Percentiles rank a stretch among this genome's conserved stretches.
Evolutionary conservation across 2,888 invertebrate species (phyloP).

Genomic region (Dexiosoma caninum): DNA sequence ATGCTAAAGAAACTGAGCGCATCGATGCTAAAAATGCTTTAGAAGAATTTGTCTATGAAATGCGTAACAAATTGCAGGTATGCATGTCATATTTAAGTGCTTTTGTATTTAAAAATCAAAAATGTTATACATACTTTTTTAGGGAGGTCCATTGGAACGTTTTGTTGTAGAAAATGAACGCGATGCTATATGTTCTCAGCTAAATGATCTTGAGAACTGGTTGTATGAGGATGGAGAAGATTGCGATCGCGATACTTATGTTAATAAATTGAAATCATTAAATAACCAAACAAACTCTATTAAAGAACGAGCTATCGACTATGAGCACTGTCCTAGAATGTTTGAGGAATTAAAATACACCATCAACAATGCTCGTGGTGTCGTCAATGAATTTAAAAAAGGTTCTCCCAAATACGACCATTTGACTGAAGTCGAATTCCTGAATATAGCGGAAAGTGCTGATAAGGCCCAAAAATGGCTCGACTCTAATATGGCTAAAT

Average conservation of each 20-base stretch:
- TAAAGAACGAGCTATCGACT: conserved; percentile 88
- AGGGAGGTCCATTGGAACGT: conserved; percentile 85
- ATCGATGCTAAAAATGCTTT: conserved; percentile 97
- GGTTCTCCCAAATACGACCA: conserved; percentile 88
- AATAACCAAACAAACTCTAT: conserved; percentile 93
- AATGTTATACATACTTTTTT: conserved; percentile 65
- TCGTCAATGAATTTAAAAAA: conserved; percentile 84
- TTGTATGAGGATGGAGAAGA: conserved; percentile 97
- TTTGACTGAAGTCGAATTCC: conserved; percentile 88
- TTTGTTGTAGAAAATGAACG: conserved; percentile 87
- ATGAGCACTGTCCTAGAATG: conserved; percentile 86
- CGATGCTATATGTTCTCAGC: conserved; percentile 80
- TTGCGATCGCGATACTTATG: conserved; percentile 86
- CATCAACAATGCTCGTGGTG: conserved; percentile 89
- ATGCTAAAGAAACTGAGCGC: conserved; percentile 95
- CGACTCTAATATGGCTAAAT: conserved; percentile 84
- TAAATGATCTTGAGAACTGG: conserved; percentile 96
- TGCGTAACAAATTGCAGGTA: conserved; percentile 89
- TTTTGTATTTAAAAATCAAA: not conserved
- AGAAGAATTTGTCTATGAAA: conserved; percentile 98
- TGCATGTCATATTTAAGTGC: not conserved
- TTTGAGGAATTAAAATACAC: conserved; percentile 88
- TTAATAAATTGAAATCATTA: conserved; percentile 81
- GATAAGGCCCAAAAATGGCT: conserved; percentile 89
- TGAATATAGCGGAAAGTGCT: conserved; percentile 84